Evolutionary conservation across 1,140 invertebrate species (phyloP), one percentile per base, ranked within the genome.

Genomic region (Drosophila pallidifrons): DNA sequence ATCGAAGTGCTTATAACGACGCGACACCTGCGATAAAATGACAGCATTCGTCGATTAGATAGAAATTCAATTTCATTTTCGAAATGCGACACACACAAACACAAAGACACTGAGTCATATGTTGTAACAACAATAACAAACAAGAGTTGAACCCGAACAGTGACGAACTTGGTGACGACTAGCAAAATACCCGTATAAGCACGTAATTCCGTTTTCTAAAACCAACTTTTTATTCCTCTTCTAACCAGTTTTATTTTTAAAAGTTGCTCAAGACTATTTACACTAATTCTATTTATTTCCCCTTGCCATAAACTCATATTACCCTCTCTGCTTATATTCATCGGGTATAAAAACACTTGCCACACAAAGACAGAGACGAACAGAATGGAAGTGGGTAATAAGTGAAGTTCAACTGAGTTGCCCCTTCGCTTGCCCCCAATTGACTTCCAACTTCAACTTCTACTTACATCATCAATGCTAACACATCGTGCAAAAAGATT

Each of bases 1-100:
- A 94, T 99, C 98, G 94, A 99, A 99, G 93, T 99, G 99, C 93
- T 99, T 99, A 93, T 99, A 99, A 82, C 99, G 95, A 82, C 99
- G 94, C 61, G 97, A 98, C 60, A 92, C 91, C 91, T 92, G 71
- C 25, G 49, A 52, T 41, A 81, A 68, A 61, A 52, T 59, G 15
- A 30, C 4, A 13, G 41, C 43, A 41, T 25, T 55, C 63, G 70
- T 61, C 71, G 82, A 87, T 87, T 88, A 87, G 82, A 91, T 82
- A 91, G 38, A 74, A 86, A 61, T 64, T 71, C 65, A 85, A 85
- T 88, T 64, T 71, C 65, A 85, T 81, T 88, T 71, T 43, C 35
- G 75, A 88, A 87, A 77, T 88, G 77, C 71, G 70, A 74, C 59
- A 68, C 63, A 75, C 15, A 73, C 4, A 57, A 32, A 75, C 28